A percentile compares a stretch with the other conserved stretches of the same genome.
phyloP scores from a whole-genome alignment of 2,113 vertebrate species.

The Heterotis niloticus region DNA sequence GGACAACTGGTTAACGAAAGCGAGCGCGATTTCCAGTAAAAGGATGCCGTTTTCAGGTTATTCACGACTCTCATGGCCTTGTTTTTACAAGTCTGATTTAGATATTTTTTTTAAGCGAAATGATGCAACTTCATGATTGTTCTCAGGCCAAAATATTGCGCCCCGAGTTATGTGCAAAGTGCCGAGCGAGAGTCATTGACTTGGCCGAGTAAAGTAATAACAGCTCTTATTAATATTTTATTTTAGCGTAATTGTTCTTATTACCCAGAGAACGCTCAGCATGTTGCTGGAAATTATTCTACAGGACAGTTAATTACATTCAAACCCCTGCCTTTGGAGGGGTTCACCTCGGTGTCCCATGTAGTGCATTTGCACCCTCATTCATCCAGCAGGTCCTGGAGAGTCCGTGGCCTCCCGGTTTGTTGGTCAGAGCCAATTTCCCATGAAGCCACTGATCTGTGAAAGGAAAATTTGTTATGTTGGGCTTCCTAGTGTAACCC shows the following conservation, averaged over 20 bases:
- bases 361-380: conserved; percentile 11
- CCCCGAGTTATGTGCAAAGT: neutral
- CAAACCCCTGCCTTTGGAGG: conserved; percentile 19
- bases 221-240: conserved; percentile 44
- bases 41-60: no score
- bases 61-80: no score
- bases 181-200: conserved; percentile 23
- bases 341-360: conserved; percentile 21
- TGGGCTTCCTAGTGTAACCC: neutral
- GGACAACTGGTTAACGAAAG: no score
- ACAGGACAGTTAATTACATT: conserved; percentile 36
- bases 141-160: no score
- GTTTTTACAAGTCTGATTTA: no score
- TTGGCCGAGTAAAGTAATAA: conserved; percentile 35
- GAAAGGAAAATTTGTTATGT: conserved; percentile 30
- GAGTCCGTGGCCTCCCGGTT: neutral
- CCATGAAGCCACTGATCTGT: conserved; percentile 32
- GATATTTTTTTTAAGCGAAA: no score
- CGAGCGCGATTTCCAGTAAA: no score
- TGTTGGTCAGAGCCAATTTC: conserved; percentile 14
- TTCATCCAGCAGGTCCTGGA: neutral
- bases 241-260: conserved; percentile 42
- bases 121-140: no score
- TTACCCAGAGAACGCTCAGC: conserved; percentile 39
- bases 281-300: conserved; percentile 32